Conservation (phyloP, 2,113 vertebrate species). For the Bos taurus region DNA sequence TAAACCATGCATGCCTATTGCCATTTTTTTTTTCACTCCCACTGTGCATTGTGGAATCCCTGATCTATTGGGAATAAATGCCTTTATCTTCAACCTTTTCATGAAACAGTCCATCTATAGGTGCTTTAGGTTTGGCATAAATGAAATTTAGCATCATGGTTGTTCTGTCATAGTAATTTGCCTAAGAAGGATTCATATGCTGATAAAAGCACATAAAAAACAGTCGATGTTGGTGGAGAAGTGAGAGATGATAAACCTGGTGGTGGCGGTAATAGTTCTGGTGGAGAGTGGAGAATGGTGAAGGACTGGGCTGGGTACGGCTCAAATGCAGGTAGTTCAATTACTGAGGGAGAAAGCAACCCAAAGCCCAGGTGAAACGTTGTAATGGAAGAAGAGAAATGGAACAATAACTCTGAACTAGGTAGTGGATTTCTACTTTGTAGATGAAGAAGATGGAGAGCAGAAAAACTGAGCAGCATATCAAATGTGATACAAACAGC, state of each 20-base stretch:
- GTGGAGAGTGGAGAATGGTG: not conserved
- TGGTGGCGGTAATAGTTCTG: not conserved
- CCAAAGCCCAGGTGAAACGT: not conserved
- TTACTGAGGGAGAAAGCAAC: not conserved
- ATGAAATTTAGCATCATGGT: not conserved
- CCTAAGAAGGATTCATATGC: too few species aligned
- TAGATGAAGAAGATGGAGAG: not conserved
- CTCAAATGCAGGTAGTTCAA: not conserved
- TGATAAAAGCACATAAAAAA: not conserved
- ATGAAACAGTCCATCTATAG: not conserved
- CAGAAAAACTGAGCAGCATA: not conserved
- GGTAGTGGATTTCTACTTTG: not conserved
- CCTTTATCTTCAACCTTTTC: not conserved
- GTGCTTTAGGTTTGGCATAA: not conserved
- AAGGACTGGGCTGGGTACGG: not conserved
- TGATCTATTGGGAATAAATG: not conserved
- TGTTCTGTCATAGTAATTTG: not conserved
- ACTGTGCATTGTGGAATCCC: not conserved
- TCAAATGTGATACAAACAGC: not conserved
- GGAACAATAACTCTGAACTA: not conserved
- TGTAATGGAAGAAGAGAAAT: not conserved
- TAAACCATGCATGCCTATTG: not conserved
- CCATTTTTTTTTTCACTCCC: not conserved
- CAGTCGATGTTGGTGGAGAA: not conserved
- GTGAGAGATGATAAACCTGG: not conserved